Evolutionary conservation across 2,113 vertebrate genomes (phyloP), one percentile per base, ranked within the genome.

Genomic region (Ellobius talpinus): DNA sequence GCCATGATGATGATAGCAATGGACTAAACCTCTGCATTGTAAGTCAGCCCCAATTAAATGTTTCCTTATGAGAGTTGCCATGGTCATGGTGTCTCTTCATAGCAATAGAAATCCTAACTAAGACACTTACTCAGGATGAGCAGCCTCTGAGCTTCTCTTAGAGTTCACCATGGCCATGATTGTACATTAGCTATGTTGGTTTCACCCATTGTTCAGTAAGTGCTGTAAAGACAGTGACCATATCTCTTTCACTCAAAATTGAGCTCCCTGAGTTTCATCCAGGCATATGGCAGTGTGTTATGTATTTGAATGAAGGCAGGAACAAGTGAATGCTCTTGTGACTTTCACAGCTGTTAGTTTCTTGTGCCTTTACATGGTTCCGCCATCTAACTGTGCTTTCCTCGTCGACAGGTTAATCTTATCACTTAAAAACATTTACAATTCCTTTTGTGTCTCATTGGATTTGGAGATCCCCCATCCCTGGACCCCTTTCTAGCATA

Each of bases 361-460:
- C 36, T 36, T 1, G 2, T 13, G 12, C 39, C 73, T 89, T 85
- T 87, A 11, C 7, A 6, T 0, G 3, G 58, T 29, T 70, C 76
- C 31, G 0, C 23, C 47, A 36, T 45, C 55, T 17, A 17, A 36
- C 0, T 1, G 6, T 39, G 29, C 42, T 9, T 45, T 58, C n/a
- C 50, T 70, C 10, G 6, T 55, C 70, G 31, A 3, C 14, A 8
- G 65, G 42, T 74, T 42, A 66, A 10, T 26, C 26, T 61, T 87
- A 39, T 26, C 10, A 1, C 47, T 92, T 65, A 13, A 36, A 70
- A 77, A 16, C 50, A 13, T 24, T 36, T 14, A 29, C n/a, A 82
- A 7, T 0, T 1, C 23, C 50, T 50, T 78, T 33, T 13, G 36
- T 4, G n/a, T 68, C 36, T 70, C 78, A 1, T 23, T 21, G 31